Base-by-base conservation (phyloP, 2,113 vertebrate genomes). In the Erythrolamprus reginae region DNA sequence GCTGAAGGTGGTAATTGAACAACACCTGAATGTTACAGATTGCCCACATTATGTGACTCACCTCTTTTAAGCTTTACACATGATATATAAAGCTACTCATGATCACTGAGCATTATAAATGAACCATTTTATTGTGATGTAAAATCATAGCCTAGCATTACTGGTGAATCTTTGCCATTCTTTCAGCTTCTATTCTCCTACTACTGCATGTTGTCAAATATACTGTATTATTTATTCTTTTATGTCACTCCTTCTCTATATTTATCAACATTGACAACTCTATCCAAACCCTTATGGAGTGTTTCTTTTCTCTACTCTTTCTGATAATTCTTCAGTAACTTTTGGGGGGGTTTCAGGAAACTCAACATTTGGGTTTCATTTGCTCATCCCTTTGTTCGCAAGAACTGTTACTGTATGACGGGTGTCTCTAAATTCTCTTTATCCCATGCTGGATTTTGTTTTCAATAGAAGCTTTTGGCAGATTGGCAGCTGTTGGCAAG, bases 401-500 rank as follows among this genome's bases (percentile, higher is more conserved):
- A 89, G 70, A 26, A 26, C 70, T 42, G 42, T 33, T 65, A 33
- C 61, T 33, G 8, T 47, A 21, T n/a, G 21, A 26, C 50, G 23
- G 13, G 82, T 28, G 2, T 84, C 0, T 0, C 7, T 82, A 55
- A 82, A 53, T 33, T 50, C 90, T 87, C 82, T 28, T 55, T 55
- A 42, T n/a, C 45, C 77, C 1, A 0, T 21, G 89, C 42, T 77
- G 21, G 0, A 19, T 0, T 13, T 87, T 86, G n/a, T 28, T 65
- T 85, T 88, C 92, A 86, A 90, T 90, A 93, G 51, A 56, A 87
- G 24, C 19, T 87, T 23, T 47, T 50, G 53, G 92, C 90, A 90
- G 93, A 94, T 65, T 88, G 93, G 89, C 89, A 88, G 93, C 94
- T 93, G 86, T 92, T 92, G 93, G 95, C 91, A 33, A 89, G 89